Percentiles rank a stretch among this genome's conserved stretches.
Evolutionary conservation across 2,888 invertebrate genomes (phyloP).

Genomic region (Platycheirus albimanus): DNA sequence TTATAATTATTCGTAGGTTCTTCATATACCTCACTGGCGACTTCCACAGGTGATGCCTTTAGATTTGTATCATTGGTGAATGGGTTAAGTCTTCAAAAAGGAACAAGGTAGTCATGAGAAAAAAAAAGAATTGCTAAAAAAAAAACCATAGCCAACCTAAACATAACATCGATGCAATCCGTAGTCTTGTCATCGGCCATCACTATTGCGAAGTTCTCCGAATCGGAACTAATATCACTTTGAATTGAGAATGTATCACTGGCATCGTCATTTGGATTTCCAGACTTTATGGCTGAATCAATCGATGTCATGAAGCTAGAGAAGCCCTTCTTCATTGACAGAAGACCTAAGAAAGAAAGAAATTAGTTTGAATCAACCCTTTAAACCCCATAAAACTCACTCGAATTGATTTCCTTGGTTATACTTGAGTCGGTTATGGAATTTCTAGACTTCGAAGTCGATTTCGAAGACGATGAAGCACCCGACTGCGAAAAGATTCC

Average conservation of each 20-base stretch:
- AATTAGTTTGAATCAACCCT: background rate
- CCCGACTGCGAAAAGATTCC: constrained; percentile 78
- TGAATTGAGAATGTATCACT: constrained; percentile 89
- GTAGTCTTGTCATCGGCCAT: constrained; percentile 86
- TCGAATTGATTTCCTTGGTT: constrained; percentile 84
- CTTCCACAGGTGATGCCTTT: constrained; percentile 86
- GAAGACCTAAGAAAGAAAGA: constrained; percentile 83
- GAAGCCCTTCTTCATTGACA: constrained; percentile 92
- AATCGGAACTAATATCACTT: constrained; percentile 94
- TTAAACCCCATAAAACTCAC: constrained; percentile 75
- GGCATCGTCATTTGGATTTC: constrained; percentile 86
- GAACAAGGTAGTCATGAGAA: background rate
- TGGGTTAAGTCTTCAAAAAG: constrained; percentile 80
- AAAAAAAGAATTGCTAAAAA: background rate
- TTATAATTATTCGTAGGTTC: constrained; percentile 83
- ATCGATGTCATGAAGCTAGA: constrained; percentile 92
- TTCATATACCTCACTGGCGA: constrained; percentile 93
- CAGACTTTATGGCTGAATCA: constrained; percentile 90
- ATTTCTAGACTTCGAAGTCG: constrained; percentile 78
- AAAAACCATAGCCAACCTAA: constrained; percentile 82
- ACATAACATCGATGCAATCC: constrained; percentile 88
- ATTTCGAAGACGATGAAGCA: constrained; percentile 82
- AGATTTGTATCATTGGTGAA: constrained; percentile 83
- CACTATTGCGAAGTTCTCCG: constrained; percentile 92
- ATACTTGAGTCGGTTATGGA: constrained; percentile 79